A percentile compares a stretch with the other conserved stretches of the same genome.
phyloP scores from a whole-genome alignment of 2,888 invertebrate genomes.

The Lumbricus terrestris region DNA sequence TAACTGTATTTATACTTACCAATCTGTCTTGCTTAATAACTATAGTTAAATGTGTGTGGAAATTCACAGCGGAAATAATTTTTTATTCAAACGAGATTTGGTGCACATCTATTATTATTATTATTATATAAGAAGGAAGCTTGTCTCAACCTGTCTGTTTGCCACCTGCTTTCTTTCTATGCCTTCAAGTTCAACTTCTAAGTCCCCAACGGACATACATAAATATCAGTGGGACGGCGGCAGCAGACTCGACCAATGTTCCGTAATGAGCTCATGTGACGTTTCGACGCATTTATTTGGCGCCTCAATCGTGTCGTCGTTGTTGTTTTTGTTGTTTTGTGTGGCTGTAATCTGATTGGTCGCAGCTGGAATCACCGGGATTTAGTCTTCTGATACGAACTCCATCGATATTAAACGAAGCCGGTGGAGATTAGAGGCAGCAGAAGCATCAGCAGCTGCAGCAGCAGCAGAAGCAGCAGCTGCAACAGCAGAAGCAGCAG shows the following conservation, averaged over 20 bases:
- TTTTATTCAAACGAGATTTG: background rate
- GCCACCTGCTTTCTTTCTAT: too few species aligned
- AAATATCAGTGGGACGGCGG: background rate
- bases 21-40: background rate
- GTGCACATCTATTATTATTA: too few species aligned
- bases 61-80: background rate
- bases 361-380: background rate
- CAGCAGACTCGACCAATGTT: background rate
- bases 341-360: background rate
- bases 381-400: background rate
- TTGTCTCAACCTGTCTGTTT: background rate
- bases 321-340: background rate
- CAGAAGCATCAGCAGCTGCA: background rate
- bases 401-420: slow-evolving; percentile 3
- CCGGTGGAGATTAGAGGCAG: background rate
- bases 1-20: background rate
- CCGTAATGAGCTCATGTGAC: background rate
- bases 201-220: background rate
- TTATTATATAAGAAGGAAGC: background rate
- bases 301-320: background rate
- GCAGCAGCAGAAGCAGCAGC: background rate
- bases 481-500: too few species aligned
- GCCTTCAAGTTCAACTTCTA: background rate
- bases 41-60: background rate
- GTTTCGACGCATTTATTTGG: background rate